Percentiles rank a stretch among this genome's conserved stretches.
Evolutionary conservation across 2,113 vertebrate genomes (phyloP).

Genomic region (Oophaga pumilio): DNA sequence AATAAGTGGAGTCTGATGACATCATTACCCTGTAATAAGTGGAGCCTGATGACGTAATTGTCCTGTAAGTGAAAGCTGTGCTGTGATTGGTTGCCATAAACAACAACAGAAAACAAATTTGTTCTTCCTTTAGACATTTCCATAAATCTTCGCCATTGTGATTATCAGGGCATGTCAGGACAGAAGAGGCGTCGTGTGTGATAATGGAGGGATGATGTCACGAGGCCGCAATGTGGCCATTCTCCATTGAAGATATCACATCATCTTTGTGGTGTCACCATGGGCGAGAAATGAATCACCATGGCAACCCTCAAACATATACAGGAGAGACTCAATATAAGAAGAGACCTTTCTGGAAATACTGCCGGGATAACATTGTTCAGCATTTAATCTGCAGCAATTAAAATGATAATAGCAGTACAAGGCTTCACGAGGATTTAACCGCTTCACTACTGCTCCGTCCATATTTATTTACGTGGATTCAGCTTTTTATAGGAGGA

Average conservation of each 20-base stretch:
- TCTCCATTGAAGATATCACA: not conserved
- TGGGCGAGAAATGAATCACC: not conserved
- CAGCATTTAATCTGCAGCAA: not conserved
- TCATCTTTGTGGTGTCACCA: not conserved
- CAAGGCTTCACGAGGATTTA: not conserved
- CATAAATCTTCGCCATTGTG: not conserved
- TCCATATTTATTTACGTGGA: too few relatives aligned
- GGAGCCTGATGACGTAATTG: too few relatives aligned
- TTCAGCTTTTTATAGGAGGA: too few relatives aligned
- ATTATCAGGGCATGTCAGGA: not conserved
- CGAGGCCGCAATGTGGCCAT: not conserved
- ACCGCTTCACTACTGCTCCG: too few relatives aligned
- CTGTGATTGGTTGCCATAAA: too few relatives aligned
- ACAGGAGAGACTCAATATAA: not conserved
- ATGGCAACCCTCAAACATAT: not conserved
- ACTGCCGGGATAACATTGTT: not conserved
- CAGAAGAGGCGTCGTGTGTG: not conserved
- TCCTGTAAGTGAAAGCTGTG: too few relatives aligned
- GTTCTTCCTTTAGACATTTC: too few relatives aligned
- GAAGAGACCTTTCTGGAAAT: not conserved
- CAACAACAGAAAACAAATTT: too few relatives aligned
- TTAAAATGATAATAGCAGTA: not conserved
- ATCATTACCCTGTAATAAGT: too few relatives aligned
- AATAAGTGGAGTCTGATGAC: too few relatives aligned
- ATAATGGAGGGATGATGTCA: constrained; percentile 13